Conservation (phyloP, 2,113 vertebrate genomes). For the Chrysochloris asiatica region DNA sequence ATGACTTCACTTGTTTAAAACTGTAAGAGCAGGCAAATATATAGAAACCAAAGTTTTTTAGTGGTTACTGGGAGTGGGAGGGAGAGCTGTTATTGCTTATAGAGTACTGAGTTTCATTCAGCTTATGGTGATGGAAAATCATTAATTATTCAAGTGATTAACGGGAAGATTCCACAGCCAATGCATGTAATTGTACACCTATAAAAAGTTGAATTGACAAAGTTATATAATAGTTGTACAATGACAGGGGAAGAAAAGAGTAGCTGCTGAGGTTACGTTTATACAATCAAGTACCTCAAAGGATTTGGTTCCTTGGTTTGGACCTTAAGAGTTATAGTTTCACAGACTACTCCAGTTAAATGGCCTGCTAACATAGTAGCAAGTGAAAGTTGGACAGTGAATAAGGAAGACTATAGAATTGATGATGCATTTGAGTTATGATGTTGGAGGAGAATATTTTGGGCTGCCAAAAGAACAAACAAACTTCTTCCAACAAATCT, state of each 20-base stretch:
- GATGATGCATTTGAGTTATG: too few species aligned
- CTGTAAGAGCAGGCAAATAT: not conserved
- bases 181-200: not conserved
- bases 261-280: not conserved
- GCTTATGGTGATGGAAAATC: not conserved
- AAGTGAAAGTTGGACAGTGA: too few species aligned
- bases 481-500: too few species aligned
- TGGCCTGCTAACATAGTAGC: not conserved
- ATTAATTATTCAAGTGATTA: too few species aligned
- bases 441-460: too few species aligned
- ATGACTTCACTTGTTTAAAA: not conserved
- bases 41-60: not conserved
- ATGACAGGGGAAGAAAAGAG: not conserved
- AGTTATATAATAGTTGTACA: not conserved
- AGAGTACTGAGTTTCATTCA: not conserved
- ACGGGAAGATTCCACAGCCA: not conserved
- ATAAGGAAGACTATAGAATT: too few species aligned
- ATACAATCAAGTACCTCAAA: not conserved
- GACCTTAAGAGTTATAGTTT: not conserved
- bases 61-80: not conserved
- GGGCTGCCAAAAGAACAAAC: too few species aligned
- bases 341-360: not conserved
- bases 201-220: not conserved
- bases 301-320: not conserved
- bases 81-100: fast-evolving